Base-by-base conservation (phyloP, 1,140 invertebrate genomes). In the Druon quercuslanigerum region DNA sequence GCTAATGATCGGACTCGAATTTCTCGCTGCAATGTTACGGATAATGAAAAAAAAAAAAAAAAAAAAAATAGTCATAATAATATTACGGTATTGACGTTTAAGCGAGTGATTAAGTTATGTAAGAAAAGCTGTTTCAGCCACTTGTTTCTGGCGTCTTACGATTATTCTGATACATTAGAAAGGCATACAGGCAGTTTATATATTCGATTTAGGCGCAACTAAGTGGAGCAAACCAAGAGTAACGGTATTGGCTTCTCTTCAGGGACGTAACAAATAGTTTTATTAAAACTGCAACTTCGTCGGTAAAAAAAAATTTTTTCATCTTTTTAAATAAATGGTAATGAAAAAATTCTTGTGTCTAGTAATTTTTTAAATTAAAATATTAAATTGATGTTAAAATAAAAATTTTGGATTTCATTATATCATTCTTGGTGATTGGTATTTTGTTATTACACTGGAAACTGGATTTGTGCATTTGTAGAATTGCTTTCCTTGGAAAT, bases 121-220 rank as follows among this genome's bases (percentile, higher is more conserved):
- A 66, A 66, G 14, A 46, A 9, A 40, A 14, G 25, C 3, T 40
- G 25, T 33, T n/a, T n/a, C 3, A 57, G 13, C 25, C 19, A 25
- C 17, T 25, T 57, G 25, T 40, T 66, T 66, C 60, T 40, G 40
- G 40, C 14, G 46, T 66, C 60, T 66, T 66, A n/a, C 14, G 9
- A 46, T 66, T 66, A 66, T 66, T 40, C 12, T 66, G 60, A 66
- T 66, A 66, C 60, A 46, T 66, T 66, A 66, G 60, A 66, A 66
- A 66, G 60, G 60, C 20, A 66, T 33, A 60, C n/a, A 66, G 14
- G 60, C n/a, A 40, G 60, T 40, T 66, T n/a, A 66, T n/a, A 66
- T 66, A 66, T 66, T 66, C 60, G 60, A 66, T 66, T 66, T 66
- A 66, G 60, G 60, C 60, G 60, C 60, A 66, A 40, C 33, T 66